A percentile compares a stretch with the other conserved stretches of the same genome.
Evolutionary conservation across 2,113 vertebrate genomes (phyloP).

Genomic region (Podiceps cristatus): DNA sequence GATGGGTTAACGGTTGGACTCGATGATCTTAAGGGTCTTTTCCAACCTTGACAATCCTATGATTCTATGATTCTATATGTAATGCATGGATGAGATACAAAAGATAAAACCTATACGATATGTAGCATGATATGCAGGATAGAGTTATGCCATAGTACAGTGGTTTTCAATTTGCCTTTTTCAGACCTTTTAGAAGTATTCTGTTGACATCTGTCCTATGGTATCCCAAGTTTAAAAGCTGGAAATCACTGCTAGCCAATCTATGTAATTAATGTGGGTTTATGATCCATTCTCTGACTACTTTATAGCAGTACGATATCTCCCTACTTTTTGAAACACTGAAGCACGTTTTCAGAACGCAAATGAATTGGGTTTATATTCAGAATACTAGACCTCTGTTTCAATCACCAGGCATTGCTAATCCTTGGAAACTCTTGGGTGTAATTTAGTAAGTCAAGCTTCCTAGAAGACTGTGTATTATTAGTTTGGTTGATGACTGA

Average conservation of each 20-base stretch:
- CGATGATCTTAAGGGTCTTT: no score
- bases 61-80: no score
- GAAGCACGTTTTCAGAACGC: not conserved
- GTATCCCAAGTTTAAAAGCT: not conserved
- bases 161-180: not conserved
- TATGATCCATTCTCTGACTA: not conserved
- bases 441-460: not conserved
- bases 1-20: no score
- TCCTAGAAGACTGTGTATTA: not conserved
- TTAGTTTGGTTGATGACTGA: not conserved
- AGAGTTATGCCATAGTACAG: accelerated
- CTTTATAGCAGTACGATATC: not conserved
- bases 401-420: not conserved
- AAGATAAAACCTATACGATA: not conserved
- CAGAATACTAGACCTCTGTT: not conserved
- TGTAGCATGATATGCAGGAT: accelerated
- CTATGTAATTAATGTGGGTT: not conserved
- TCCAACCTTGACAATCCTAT: no score
- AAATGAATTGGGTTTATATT: not conserved
- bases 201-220: not conserved
- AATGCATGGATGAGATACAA: not conserved
- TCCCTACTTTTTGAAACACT: not conserved
- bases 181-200: not conserved
- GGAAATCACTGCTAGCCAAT: not conserved
- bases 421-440: not conserved